Percentiles rank a stretch among this genome's conserved stretches.
phyloP scores from a whole-genome alignment of 2,797 vertebrate species.

The Psittacula derbiana region DNA sequence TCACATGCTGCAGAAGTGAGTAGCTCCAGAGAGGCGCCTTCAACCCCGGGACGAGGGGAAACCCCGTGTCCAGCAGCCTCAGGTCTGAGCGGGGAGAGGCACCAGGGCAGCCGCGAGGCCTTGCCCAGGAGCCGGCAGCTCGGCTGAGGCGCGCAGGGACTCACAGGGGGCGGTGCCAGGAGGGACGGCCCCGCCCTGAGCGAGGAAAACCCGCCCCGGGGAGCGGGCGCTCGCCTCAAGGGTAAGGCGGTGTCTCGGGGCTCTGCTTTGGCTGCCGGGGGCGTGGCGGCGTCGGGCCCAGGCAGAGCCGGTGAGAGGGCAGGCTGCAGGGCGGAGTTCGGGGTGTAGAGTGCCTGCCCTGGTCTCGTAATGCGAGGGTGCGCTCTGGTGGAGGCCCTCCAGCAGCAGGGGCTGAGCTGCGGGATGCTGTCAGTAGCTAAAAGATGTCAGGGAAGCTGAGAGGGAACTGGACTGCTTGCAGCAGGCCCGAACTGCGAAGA shows the following conservation, averaged over 20 bases:
- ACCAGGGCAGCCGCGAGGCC: fast-evolving
- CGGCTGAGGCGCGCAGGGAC: neutral
- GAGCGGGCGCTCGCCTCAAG: neutral
- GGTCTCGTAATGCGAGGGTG: neutral
- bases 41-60: neutral
- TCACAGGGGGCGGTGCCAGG: neutral
- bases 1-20: neutral
- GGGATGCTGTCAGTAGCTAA: neutral
- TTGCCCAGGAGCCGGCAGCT: neutral
- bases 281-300: too few species aligned
- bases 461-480: neutral
- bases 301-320: neutral
- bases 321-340: too few species aligned
- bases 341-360: too few species aligned
- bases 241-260: too few species aligned
- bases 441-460: too few species aligned
- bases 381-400: neutral
- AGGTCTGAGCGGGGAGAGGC: neutral
- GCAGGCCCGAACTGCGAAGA: neutral
- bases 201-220: neutral
- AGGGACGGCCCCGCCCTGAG: neutral
- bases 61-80: neutral
- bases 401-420: neutral
- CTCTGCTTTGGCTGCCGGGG: neutral
- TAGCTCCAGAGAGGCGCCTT: neutral